phyloP scores from a whole-genome alignment of 2,113 vertebrate species.

The Scytalopus superciliaris region DNA sequence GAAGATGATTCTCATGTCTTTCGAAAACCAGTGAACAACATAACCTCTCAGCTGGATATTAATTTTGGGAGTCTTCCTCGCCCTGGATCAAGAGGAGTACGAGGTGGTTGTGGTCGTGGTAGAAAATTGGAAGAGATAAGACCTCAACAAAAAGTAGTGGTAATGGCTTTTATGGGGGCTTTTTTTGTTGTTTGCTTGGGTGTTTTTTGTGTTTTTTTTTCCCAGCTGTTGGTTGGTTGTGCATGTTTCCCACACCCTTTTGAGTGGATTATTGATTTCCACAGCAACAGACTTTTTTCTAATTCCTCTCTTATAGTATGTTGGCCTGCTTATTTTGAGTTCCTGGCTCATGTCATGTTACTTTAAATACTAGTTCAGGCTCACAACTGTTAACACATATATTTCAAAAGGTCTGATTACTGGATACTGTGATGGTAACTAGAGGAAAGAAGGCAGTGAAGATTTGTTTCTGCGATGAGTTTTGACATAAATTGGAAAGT shows the following conservation, averaged over 20 bases:
- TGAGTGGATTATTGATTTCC: neutral
- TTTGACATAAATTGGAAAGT: neutral
- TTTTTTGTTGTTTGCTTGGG: neutral
- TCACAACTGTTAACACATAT: neutral
- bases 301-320: neutral
- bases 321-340: neutral
- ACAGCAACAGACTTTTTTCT: neutral
- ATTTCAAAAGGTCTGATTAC: neutral
- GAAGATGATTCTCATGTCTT: conserved; percentile 76
- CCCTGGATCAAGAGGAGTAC: conserved; percentile 80
- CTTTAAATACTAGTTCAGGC: neutral
- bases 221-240: neutral
- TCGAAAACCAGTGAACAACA: conserved; percentile 89
- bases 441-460: neutral
- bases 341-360: neutral
- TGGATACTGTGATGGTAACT: neutral
- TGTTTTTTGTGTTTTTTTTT: neutral
- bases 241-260: neutral
- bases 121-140: conserved; percentile 50
- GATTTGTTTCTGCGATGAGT: neutral
- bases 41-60: conserved; percentile 92
- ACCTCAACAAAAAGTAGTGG: conserved; percentile 58
- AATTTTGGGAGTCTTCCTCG: conserved; percentile 90
- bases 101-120: conserved; percentile 72
- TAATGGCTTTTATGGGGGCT: neutral